Percentiles rank a stretch among this genome's conserved stretches.
These are phyloP conservation scores for Lithosia quadra DNA, from an alignment of 2,888 invertebrate species.

Conservation along the genomic window DNA sequence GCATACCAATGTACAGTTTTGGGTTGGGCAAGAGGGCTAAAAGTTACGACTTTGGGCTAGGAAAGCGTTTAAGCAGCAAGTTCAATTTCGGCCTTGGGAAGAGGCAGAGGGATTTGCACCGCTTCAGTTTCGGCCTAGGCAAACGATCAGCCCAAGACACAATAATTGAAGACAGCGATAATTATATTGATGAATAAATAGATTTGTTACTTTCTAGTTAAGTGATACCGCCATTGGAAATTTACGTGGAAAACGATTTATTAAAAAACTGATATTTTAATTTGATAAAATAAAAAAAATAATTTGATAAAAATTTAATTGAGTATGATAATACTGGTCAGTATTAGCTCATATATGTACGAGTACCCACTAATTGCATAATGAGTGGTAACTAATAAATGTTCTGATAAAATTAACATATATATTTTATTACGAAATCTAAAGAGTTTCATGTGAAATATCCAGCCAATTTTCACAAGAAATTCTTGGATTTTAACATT, in stretches of 20 bases:
- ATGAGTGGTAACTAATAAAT: no score
- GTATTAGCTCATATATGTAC: no score
- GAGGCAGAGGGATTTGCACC: conserved; percentile 81
- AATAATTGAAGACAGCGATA: conserved; percentile 67
- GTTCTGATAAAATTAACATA: not conserved
- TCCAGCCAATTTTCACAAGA: conserved; percentile 77
- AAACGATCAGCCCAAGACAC: conserved; percentile 77
- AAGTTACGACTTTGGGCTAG: conserved; percentile 86
- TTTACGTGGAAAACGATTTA: conserved; percentile 54
- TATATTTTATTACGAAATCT: not conserved
- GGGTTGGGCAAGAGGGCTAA: conserved; percentile 82
- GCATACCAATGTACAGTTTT: conserved; percentile 80
- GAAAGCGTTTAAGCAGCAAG: conserved; percentile 82
- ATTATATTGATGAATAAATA: conserved; percentile 70
- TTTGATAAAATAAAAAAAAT: no score
- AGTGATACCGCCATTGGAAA: conserved; percentile 45
- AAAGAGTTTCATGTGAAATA: conserved; percentile 69
- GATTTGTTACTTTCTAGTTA: conserved; percentile 43
- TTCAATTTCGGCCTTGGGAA: conserved; percentile 88
- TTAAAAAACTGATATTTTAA: not conserved
- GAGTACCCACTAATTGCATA: no score
- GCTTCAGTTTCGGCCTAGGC: conserved; percentile 87
- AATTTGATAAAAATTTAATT: no score
- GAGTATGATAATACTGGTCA: no score
- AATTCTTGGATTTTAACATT: conserved; percentile 43